Evolutionary conservation across 2,888 invertebrate genomes (phyloP).

Genomic region (Rhyacophila evoluta): DNA sequence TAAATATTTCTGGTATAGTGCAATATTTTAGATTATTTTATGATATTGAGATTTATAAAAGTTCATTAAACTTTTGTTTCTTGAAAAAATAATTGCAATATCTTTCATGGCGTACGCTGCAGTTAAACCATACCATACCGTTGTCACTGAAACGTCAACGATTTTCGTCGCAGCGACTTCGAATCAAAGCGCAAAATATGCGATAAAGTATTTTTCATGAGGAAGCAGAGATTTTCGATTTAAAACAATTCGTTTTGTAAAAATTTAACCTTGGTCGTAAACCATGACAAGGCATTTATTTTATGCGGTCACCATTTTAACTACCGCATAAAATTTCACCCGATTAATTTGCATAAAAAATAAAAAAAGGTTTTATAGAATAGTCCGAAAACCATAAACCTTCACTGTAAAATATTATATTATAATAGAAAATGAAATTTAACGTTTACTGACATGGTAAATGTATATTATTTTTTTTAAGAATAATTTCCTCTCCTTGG

Average conservation of each 20-base stretch:
- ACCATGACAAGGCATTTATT: background rate
- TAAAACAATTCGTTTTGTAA: background rate
- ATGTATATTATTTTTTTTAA: too few species aligned
- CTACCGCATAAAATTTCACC: background rate
- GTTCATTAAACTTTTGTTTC: too few species aligned
- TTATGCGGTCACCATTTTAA: background rate
- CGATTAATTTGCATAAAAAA: slow-evolving; percentile 8
- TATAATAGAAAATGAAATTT: background rate
- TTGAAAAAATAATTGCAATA: too few species aligned
- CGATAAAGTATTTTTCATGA: background rate
- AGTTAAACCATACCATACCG: background rate
- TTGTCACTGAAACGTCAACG: background rate
- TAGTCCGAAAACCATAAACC: background rate
- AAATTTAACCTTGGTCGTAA: background rate
- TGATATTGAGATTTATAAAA: too few species aligned
- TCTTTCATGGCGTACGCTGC: background rate
- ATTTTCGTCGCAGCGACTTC: background rate
- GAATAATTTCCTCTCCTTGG: too few species aligned
- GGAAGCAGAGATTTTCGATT: background rate
- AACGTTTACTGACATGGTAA: background rate
- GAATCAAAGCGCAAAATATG: background rate
- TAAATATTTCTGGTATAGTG: too few species aligned
- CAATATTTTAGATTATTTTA: too few species aligned
- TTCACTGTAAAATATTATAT: background rate
- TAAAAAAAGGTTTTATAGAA: background rate